Conservation (phyloP, 2,888 invertebrate species). For the Gymnosoma rotundatum region DNA sequence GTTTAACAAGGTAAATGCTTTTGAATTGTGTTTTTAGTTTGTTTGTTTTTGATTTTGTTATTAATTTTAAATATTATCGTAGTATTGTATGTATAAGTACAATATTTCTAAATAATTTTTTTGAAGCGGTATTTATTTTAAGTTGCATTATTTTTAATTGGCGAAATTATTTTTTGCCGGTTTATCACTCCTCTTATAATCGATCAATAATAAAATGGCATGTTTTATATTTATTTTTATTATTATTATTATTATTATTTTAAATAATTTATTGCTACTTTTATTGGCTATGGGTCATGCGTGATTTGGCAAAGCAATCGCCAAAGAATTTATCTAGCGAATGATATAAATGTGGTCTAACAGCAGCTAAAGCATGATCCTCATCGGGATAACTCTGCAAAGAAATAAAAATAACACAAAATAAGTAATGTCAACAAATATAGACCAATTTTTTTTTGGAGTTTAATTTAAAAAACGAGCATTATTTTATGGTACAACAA, state of each 20-base stretch:
- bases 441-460: too few species aligned
- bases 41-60: constrained; percentile 17
- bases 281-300: constrained; percentile 74
- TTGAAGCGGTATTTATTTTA: constrained; percentile 15
- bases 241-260: not conserved
- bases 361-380: too few species aligned
- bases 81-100: too few species aligned
- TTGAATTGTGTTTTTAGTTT: constrained; percentile 25
- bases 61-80: constrained; percentile 26
- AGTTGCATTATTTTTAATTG: constrained; percentile 24
- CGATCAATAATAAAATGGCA: constrained; percentile 55
- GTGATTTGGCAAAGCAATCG: constrained; percentile 79
- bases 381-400: too few species aligned
- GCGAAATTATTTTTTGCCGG: not conserved
- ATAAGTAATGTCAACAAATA: too few species aligned
- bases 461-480: too few species aligned
- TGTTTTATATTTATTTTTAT: constrained; percentile 5
- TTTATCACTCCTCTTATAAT: too few species aligned
- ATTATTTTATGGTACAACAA: too few species aligned
- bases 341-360: too few species aligned
- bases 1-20: too few species aligned
- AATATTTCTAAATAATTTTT: constrained; percentile 54
- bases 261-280: not conserved
- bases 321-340: constrained; percentile 91
- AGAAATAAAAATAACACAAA: too few species aligned